A percentile compares a stretch with the other conserved stretches of the same genome.
Evolutionary conservation across 2,888 invertebrate species (phyloP).

Genomic region (Hypomecis punctinalis): DNA sequence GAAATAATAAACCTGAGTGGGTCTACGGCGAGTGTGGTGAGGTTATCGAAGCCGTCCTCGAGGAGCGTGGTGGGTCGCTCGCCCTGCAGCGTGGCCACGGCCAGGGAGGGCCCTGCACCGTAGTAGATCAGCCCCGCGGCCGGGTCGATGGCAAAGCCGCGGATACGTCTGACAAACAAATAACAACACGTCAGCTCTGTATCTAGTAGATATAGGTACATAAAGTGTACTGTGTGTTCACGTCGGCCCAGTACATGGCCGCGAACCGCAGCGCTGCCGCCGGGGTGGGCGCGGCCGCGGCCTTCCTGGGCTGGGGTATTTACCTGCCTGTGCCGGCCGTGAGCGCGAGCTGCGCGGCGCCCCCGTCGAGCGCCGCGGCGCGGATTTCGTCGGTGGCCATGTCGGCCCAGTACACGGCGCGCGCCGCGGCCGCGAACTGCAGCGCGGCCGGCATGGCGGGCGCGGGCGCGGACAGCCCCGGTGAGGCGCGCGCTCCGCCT

Average conservation of each 20-base stretch:
- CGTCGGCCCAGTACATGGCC: too few relatives aligned
- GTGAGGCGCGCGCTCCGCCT: conserved; percentile 89
- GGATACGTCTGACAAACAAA: conserved; percentile 47
- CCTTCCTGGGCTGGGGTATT: too few relatives aligned
- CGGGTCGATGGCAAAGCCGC: conserved; percentile 94
- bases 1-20: too few relatives aligned
- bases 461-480: conserved; percentile 65
- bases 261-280: too few relatives aligned
- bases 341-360: conserved; percentile 78
- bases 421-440: conserved; percentile 87
- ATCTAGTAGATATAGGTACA: too few relatives aligned
- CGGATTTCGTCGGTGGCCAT: conserved; percentile 75
- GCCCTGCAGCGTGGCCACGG: conserved; percentile 89
- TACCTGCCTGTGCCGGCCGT: not conserved
- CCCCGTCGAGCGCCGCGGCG: conserved; percentile 65
- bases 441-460: conserved; percentile 92
- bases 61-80: conserved; percentile 86
- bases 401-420: conserved; percentile 92
- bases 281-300: too few relatives aligned
- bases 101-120: conserved; percentile 86
- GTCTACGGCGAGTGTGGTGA: conserved; percentile 89
- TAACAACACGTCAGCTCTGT: too few relatives aligned
- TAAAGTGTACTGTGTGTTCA: too few relatives aligned
- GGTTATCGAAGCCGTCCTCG: conserved; percentile 86
- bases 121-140: conserved; percentile 91